Conservation (phyloP, 2,888 invertebrate species). For the Hypolimnas misippus region DNA sequence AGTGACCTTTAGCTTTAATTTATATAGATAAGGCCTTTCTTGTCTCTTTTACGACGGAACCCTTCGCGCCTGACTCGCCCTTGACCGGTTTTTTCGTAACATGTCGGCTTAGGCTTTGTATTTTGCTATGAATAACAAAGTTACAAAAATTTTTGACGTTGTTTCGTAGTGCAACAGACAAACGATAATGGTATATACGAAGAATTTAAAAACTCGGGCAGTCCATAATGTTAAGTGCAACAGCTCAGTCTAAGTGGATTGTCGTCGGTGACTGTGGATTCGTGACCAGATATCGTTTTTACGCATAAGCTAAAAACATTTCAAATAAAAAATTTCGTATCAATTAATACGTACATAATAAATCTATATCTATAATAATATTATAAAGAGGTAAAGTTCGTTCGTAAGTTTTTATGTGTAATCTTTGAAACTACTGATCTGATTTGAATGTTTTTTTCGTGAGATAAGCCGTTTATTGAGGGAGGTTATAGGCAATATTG, state of each 20-base stretch:
- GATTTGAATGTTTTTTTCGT: too few relatives aligned
- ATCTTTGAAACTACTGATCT: too few relatives aligned
- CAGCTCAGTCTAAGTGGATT: conserved; percentile 2
- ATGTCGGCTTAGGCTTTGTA: neutral
- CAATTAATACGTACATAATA: too few relatives aligned
- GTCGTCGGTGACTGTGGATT: neutral
- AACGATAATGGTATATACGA: conserved; percentile 5
- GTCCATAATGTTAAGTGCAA: conserved; percentile 7
- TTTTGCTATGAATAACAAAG: conserved; percentile 11
- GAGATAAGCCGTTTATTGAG: too few relatives aligned
- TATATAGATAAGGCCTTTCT: too few relatives aligned
- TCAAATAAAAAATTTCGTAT: neutral
- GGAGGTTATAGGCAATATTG: too few relatives aligned
- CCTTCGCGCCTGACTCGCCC: too few relatives aligned
- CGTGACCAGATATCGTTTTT: neutral
- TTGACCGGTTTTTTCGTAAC: too few relatives aligned
- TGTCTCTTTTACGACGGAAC: neutral
- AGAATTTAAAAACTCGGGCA: conserved; percentile 1
- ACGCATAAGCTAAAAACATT: neutral
- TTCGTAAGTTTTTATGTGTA: too few relatives aligned
- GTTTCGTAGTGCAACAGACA: conserved; percentile 3
- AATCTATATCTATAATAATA: too few relatives aligned
- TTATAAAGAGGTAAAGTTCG: too few relatives aligned
- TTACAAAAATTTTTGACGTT: neutral
- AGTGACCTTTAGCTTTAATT: too few relatives aligned